A percentile compares a stretch with the other conserved stretches of the same genome.
Evolutionary conservation across 2,888 invertebrate species (phyloP).

Genomic region (Ophion slaviceki): DNA sequence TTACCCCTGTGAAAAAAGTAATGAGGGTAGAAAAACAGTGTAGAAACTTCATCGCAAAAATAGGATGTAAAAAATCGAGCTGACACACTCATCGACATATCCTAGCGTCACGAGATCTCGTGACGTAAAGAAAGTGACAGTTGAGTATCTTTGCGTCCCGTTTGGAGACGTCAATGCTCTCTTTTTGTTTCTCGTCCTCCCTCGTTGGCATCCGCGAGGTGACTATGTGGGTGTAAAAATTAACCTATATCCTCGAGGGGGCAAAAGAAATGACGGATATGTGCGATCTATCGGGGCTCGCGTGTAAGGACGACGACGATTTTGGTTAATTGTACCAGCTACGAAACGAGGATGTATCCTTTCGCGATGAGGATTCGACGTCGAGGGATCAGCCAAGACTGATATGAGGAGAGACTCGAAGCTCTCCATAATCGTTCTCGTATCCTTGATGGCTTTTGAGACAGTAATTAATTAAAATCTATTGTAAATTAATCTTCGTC

Average conservation of each 20-base stretch:
- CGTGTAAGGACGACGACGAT: not conserved
- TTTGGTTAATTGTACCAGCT: slow-evolving; percentile 4
- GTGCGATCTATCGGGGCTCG: not conserved
- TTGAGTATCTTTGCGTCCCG: slow-evolving; percentile 37
- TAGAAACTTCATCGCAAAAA: slow-evolving; percentile 73
- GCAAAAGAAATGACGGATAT: slow-evolving; percentile 1
- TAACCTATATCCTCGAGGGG: not conserved
- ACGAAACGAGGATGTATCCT: slow-evolving; percentile 37
- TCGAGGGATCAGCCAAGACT: slow-evolving; percentile 32
- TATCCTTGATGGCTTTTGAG: slow-evolving; percentile 51
- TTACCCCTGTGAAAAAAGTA: slow-evolving; percentile 69
- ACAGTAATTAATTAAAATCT: slow-evolving; percentile 37
- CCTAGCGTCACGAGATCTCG: slow-evolving; percentile 47
- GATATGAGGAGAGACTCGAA: slow-evolving; percentile 58
- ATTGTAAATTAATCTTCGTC: no score
- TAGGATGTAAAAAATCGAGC: slow-evolving; percentile 66
- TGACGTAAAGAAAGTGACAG: slow-evolving; percentile 45
- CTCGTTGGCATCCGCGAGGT: not conserved
- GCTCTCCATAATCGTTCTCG: slow-evolving; percentile 48
- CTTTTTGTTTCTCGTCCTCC: slow-evolving; percentile 11
- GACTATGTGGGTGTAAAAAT: not conserved
- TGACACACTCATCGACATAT: slow-evolving; percentile 58
- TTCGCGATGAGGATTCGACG: slow-evolving; percentile 34
- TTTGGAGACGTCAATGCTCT: slow-evolving; percentile 29
- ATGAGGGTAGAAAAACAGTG: slow-evolving; percentile 69